Percentiles rank a stretch among this genome's conserved stretches.
Evolutionary conservation across 2,113 vertebrate genomes (phyloP).

Genomic region (Prunella fulvescens): DNA sequence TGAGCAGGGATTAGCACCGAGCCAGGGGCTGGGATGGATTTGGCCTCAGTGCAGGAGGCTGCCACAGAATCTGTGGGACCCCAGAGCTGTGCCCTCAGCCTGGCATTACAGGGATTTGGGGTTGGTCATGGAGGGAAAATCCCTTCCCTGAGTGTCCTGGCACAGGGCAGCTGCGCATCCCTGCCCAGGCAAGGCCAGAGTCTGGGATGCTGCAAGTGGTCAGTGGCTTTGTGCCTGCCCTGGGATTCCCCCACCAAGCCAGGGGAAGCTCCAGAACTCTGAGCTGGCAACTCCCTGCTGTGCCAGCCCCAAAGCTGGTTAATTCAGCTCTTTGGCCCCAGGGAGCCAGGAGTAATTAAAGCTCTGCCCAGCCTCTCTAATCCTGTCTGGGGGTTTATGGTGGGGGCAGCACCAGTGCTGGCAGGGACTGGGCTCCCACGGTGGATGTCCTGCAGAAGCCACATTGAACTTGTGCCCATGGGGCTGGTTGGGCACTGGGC

Average conservation of each 20-base stretch:
- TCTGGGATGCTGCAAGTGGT: background rate
- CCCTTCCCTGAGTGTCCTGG: background rate
- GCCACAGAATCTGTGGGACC: background rate
- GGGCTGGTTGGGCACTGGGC: background rate
- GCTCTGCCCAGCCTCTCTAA: background rate
- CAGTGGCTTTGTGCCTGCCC: background rate
- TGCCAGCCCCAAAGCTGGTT: background rate
- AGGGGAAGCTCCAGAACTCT: background rate
- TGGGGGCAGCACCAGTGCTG: background rate
- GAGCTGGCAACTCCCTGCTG: background rate
- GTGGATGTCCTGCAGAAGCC: background rate
- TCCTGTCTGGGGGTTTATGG: background rate
- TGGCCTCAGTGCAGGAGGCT: background rate
- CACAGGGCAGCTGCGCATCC: rapidly evolving
- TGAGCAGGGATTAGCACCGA: constrained; percentile 19
- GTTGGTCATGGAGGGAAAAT: background rate
- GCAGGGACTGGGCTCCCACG: rapidly evolving
- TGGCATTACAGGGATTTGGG: background rate
- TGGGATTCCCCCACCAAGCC: background rate
- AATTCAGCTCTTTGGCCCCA: background rate
- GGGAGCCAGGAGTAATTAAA: background rate
- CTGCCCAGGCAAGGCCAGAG: rapidly evolving
- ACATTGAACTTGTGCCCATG: rapidly evolving
- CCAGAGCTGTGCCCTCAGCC: background rate
- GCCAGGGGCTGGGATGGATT: background rate